Percentiles rank a stretch among this genome's conserved stretches.
Evolutionary conservation across 2,113 vertebrate genomes (phyloP).

Genomic region (Platysternon megacephalum): DNA sequence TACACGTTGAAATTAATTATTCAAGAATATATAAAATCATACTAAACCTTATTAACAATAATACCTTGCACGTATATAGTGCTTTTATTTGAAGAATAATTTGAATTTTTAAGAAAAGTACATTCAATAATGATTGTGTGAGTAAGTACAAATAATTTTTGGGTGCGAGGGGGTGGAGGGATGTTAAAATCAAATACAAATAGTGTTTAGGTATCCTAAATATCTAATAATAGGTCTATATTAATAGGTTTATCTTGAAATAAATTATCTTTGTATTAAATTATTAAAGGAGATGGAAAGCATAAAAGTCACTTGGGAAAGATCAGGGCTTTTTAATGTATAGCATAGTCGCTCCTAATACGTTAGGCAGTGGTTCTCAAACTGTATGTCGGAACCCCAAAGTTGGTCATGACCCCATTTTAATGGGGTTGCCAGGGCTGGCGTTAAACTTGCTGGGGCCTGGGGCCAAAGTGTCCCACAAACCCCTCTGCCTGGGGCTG

Average conservation of each 20-base stretch:
- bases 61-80: neutral
- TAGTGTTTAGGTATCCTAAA: fast-evolving
- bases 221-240: neutral
- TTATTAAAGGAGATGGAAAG: neutral
- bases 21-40: neutral
- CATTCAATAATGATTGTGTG: neutral
- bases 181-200: neutral
- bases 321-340: neutral
- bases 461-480: too few species aligned
- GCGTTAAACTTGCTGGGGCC: too few species aligned
- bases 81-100: neutral
- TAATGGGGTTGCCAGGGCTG: too few species aligned
- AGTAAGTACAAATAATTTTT: neutral
- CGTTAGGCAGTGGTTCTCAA: neutral
- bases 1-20: neutral
- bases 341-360: neutral
- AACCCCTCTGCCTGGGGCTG: too few species aligned
- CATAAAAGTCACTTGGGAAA: neutral
- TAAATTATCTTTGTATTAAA: neutral
- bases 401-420: too few species aligned
- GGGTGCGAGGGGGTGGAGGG: neutral
- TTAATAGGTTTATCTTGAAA: neutral
- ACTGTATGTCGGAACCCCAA: too few species aligned
- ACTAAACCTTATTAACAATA: neutral
- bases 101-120: neutral